A percentile compares a stretch with the other conserved stretches of the same genome.
phyloP scores from a whole-genome alignment of 2,797 vertebrate species.

The Lateolabrax maculatus region DNA sequence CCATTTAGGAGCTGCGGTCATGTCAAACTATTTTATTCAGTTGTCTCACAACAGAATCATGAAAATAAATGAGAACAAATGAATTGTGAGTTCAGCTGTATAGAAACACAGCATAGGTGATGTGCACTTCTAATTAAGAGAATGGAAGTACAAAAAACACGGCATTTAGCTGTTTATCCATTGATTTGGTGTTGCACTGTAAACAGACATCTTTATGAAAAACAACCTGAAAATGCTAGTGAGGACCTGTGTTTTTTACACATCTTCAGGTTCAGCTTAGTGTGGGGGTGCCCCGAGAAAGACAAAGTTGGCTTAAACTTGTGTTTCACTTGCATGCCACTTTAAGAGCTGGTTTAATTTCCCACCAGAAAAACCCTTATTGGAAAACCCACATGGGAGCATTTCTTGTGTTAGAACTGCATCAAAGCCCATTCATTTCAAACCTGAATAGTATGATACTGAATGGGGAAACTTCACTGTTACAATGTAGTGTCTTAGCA shows the following conservation, averaged over 20 bases:
- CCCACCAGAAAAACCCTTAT: conserved; percentile 4
- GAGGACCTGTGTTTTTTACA: neutral
- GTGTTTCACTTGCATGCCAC: neutral
- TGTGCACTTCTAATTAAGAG: neutral
- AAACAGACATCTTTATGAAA: neutral
- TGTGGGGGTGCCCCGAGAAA: conserved; percentile 1
- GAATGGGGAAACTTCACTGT: conserved; percentile 15
- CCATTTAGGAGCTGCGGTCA: neutral
- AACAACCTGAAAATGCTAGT: neutral
- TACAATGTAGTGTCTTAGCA: conserved; percentile 14
- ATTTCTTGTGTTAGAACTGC: conserved; percentile 12
- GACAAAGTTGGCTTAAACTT: neutral
- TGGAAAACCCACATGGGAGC: conserved; percentile 34
- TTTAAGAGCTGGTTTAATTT: conserved; percentile 28
- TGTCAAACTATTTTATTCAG: neutral
- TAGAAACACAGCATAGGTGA: neutral
- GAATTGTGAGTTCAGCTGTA: neutral
- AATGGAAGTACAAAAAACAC: neutral
- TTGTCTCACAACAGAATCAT: neutral
- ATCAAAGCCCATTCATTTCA: conserved; percentile 42
- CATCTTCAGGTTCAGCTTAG: neutral
- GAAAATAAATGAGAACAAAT: neutral
- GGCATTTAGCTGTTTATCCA: neutral
- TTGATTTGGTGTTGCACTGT: neutral
- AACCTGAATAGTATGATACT: conserved; percentile 23